phyloP scores from a whole-genome alignment of 2,888 invertebrate species.

The Drosophila putrida region DNA sequence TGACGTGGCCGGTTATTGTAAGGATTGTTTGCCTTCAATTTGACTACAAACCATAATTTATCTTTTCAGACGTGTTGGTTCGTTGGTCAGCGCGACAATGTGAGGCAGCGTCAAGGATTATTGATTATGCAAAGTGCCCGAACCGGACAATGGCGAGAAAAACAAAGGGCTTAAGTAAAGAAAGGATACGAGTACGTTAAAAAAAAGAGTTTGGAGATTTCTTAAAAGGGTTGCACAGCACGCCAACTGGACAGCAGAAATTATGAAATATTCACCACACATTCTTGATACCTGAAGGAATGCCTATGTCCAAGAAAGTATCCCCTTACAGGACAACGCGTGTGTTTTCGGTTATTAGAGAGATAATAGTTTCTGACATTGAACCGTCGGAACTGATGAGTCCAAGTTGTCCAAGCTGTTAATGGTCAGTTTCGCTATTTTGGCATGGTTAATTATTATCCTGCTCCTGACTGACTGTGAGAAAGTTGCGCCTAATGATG shows the following conservation, averaged over 20 bases:
- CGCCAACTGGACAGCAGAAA: constrained; percentile 59
- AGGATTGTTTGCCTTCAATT: constrained; percentile 83
- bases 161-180: constrained; percentile 80
- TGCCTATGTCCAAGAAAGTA: constrained; percentile 60
- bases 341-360: constrained; percentile 84
- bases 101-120: constrained; percentile 83
- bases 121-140: constrained; percentile 84
- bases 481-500: constrained; percentile 75
- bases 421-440: constrained; percentile 83
- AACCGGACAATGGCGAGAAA: constrained; percentile 71
- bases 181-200: constrained; percentile 51
- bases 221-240: constrained; percentile 63
- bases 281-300: constrained; percentile 65
- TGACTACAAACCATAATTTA: constrained; percentile 85
- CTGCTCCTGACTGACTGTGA: constrained; percentile 71
- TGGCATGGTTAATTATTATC: constrained; percentile 83
- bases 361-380: constrained; percentile 83
- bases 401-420: constrained; percentile 54
- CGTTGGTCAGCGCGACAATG: constrained; percentile 81
- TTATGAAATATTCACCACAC: constrained; percentile 55
- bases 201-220: constrained; percentile 21
- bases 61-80: constrained; percentile 82
- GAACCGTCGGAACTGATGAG: constrained; percentile 61
- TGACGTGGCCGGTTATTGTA: constrained; percentile 38
- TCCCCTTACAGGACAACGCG: constrained; percentile 77